Base-by-base conservation (phyloP, 92 coral and sea anemone species). In the Meandrina meandrites region DNA sequence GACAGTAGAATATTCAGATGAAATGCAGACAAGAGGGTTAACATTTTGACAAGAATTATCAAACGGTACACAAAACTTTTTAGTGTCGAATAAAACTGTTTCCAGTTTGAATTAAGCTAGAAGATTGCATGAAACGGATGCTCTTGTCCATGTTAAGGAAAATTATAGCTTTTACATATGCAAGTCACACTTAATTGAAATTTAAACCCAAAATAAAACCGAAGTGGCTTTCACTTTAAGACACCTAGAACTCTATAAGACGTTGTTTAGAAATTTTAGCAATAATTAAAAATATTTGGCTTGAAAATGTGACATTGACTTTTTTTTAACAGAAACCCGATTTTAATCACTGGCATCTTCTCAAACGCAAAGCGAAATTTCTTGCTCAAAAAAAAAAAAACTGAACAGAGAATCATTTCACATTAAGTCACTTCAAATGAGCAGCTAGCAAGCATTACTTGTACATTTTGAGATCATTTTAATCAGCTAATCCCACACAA, bases 101-200 rank as follows among this genome's bases (percentile, higher is more conserved):
- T 37, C 13, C 53, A 7, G 51, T 75, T 75, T 35, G 27, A 24
- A 19, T 73, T 13, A 73, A 36, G 37, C 51, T 37, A 34, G 27
- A 35, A 40, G 30, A 4, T 22, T 36, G 8, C 51, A 37, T 35
- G 5, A 36, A 73, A 66, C 15, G 3, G 17, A 8, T 47, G 42
- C 15, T 13, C 45, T 82, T 68, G 78, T 78, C 19, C 15, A 17
- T 47, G 48, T 30, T 47, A 68, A 19, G 84, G 27, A 80, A 62
- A 40, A 21, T 68, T 42, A 80, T 37, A 27, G n/a, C 17, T 17
- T 80, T 19, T 27, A 66, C 57, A 27, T 67, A 31, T 66, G 71
- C 68, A 53, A 78, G 67, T 27, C 36, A 7, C 14, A 45, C 57
- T 67, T 81, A 19, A 66, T 40, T 45, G 75, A 80, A 80, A 80